Evolutionary conservation across 2,113 vertebrate genomes (phyloP), one percentile per base, ranked within the genome.

Genomic region (Nothobranchius furzeri): DNA sequence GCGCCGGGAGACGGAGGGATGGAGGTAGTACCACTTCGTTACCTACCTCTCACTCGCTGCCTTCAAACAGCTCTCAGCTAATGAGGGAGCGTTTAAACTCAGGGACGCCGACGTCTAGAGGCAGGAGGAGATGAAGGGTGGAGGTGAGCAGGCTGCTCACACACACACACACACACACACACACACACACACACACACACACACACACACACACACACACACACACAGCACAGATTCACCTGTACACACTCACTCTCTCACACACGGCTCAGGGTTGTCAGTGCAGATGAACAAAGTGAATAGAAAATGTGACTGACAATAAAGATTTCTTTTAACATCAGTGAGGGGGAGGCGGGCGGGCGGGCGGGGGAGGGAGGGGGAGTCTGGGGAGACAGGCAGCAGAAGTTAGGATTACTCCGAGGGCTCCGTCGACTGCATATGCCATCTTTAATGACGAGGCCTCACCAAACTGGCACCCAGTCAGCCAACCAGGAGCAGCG

Each of bases 271-370:
- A 94, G 92, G 93, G 88, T 93, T 98, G 96, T 97, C 96, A 98
- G 93, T 78, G 92, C 85, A 90, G 36, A 92, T 95, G 95, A 98
- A 98, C 96, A 99, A 99, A 98, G 96, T 95, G 95, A 97, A 95
- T 95, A 92, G 93, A 88, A 93, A 93, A 97, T 95, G 91, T 96
- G 96, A 95, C 91, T 96, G 96, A 96, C 97, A 98, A 95, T 95
- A 95, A 94, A 94, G 94, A 95, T 97, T 97, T 95, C 95, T 97
- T 97, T 97, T 94, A 96, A 97, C 95, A 97, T 96, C 96, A 96
- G 94, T 95, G 93, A 94, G 92, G 92, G 88, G 90, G 89, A 67
- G 84, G 77, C 60, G 58, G 64, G 73, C 40, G 20, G 73, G 64
- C 17, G 10, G 62, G 95, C 94, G 17, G 37, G 50, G 52, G 45